phyloP scores from a whole-genome alignment of 2,888 invertebrate genomes.

The Eueremaeus valkanovi region DNA sequence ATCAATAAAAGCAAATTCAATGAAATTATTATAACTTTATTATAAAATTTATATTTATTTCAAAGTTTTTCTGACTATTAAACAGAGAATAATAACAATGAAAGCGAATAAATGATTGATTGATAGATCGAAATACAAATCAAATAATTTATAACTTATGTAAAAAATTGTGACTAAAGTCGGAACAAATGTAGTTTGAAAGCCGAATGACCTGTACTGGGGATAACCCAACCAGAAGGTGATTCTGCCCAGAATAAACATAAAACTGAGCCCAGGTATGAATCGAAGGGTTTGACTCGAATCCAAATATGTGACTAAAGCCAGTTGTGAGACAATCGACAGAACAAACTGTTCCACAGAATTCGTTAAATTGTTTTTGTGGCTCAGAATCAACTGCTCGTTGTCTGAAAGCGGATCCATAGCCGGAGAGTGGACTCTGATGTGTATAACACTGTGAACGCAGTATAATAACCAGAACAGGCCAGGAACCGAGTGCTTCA shows the following conservation, averaged over 20 bases:
- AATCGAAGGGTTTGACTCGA: background rate
- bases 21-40: too few relatives aligned
- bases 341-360: conserved; percentile 39
- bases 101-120: too few relatives aligned
- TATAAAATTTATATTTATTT: too few relatives aligned
- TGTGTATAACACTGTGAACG: background rate
- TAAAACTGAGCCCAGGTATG: conserved; percentile 34
- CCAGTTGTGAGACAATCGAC: conserved; percentile 11
- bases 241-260: conserved; percentile 31
- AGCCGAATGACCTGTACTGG: conserved; percentile 33
- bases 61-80: too few relatives aligned
- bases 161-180: background rate
- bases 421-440: background rate
- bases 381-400: background rate
- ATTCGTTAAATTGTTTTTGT: conserved; percentile 36
- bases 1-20: too few relatives aligned
- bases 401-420: too few relatives aligned
- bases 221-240: conserved; percentile 41
- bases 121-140: background rate
- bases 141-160: background rate
- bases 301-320: conserved; percentile 4
- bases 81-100: too few relatives aligned
- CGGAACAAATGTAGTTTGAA: background rate
- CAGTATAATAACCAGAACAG: background rate
- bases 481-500: background rate